phyloP scores from a whole-genome alignment of 1,140 invertebrate species.

The Zaprionus gabonicus region DNA sequence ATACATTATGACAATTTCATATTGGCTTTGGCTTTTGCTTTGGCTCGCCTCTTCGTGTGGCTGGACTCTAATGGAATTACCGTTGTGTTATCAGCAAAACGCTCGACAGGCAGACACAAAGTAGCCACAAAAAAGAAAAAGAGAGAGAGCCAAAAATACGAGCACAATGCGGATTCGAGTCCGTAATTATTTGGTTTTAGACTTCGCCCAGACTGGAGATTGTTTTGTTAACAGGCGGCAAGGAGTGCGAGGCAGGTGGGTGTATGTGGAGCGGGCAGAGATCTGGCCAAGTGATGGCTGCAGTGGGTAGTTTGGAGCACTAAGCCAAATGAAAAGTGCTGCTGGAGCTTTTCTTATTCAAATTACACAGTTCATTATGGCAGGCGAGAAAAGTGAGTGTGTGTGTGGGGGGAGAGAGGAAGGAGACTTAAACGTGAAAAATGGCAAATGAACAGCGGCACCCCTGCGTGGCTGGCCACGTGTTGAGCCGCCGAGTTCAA shows the following conservation, averaged over 20 bases:
- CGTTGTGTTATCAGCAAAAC: slow-evolving; percentile 69
- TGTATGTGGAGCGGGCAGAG: slow-evolving; percentile 42
- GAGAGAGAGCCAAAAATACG: slow-evolving; percentile 8
- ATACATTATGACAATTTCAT: slow-evolving; percentile 79
- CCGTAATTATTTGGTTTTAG: slow-evolving; percentile 57
- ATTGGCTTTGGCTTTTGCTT: slow-evolving; percentile 60
- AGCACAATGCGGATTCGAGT: slow-evolving; percentile 9
- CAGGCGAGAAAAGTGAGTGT: slow-evolving; percentile 35
- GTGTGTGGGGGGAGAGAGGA: background rate
- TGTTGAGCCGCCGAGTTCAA: slow-evolving; percentile 59
- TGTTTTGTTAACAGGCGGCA: slow-evolving; percentile 32
- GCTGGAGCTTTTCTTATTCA: slow-evolving; percentile 46
- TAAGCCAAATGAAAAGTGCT: slow-evolving; percentile 78
- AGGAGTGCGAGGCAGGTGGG: background rate
- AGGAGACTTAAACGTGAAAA: background rate
- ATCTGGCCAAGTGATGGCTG: background rate
- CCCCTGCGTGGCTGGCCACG: slow-evolving; percentile 18
- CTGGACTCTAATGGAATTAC: slow-evolving; percentile 69
- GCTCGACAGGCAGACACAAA: slow-evolving; percentile 48
- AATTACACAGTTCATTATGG: slow-evolving; percentile 80
- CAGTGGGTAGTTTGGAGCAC: slow-evolving; percentile 40
- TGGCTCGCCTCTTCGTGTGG: slow-evolving; percentile 41
- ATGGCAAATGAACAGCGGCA: slow-evolving; percentile 7
- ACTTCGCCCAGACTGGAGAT: slow-evolving; percentile 39
- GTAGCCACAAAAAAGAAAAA: slow-evolving; percentile 17